Evolutionary conservation across 2,888 invertebrate genomes (phyloP).

Genomic region (Lordiphosa fenestrarum): DNA sequence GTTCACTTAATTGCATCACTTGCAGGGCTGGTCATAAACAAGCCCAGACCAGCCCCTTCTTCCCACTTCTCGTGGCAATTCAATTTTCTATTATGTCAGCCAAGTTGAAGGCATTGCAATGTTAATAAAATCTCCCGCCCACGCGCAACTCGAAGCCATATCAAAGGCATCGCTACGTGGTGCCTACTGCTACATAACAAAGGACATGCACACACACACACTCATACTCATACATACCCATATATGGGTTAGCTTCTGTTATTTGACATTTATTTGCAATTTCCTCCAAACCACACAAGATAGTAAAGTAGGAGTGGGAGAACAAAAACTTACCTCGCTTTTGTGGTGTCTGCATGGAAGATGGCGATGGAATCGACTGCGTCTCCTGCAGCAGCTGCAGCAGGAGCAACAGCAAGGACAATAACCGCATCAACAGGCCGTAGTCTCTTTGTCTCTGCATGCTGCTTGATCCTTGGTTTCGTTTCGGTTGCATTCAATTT

Average conservation of each 20-base stretch:
- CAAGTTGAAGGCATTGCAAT: constrained; percentile 67
- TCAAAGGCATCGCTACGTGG: constrained; percentile 59
- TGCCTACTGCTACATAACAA: constrained; percentile 40
- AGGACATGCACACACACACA: constrained; percentile 29
- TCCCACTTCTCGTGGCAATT: constrained; percentile 53
- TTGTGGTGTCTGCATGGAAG: constrained; percentile 79
- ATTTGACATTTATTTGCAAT: constrained; percentile 75
- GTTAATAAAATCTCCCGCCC: constrained; percentile 57
- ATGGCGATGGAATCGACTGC: constrained; percentile 78
- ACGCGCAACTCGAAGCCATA: constrained; percentile 11
- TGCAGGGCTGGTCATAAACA: constrained; percentile 34
- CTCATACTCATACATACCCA: constrained; percentile 8
- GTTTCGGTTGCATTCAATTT: constrained; percentile 36
- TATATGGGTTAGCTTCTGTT: constrained; percentile 46
- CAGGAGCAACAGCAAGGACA: constrained; percentile 51
- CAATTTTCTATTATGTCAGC: constrained; percentile 70
- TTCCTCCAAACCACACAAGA: constrained; percentile 37
- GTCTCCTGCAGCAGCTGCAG: constrained; percentile 74
- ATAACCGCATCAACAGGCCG: constrained; percentile 61
- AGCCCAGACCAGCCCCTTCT: constrained; percentile 6
- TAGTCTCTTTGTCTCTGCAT: constrained; percentile 30
- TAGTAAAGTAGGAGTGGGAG: constrained; percentile 3
- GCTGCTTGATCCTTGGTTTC: constrained; percentile 46
- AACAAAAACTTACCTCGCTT: constrained; percentile 77
- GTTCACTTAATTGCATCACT: constrained; percentile 66